Base-by-base conservation (phyloP, 2,888 invertebrate genomes). In the Ditula angustiorana region DNA sequence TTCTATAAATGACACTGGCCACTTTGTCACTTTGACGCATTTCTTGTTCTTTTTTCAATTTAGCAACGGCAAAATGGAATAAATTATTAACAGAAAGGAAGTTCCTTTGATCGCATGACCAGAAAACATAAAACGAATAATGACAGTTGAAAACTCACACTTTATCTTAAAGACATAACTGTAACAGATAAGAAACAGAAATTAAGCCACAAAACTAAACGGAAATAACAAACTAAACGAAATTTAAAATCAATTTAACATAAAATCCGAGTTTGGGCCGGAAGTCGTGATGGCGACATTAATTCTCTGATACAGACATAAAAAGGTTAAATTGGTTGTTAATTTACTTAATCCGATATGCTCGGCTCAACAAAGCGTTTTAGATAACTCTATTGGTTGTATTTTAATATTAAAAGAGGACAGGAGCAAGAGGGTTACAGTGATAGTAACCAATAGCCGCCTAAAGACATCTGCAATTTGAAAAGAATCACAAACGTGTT, bases 291-390 rank as follows among this genome's bases (percentile, higher is more conserved):
- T 49, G 50, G 41, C 28, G 19, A 44, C 52, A 19, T 55, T 41
- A 35, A 23, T 28, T 26, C 35, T 52, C 58, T 33, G 57, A 58
- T 63, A 58, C 50, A 58, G 50, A 57, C 44, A 46, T 63, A 52
- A 63, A 63, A 58, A 57, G 44, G 50, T 50, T 44, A 23, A 35
- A 37, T 16, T 4, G 47, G 28, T 16, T 33, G 57, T 63, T 57
- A 33, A 57, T 63, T 44, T 24, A 23, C 7, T 16, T 50, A 61
- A 61, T 53, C 61, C 53, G n/a, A 26, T 53, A 24, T 33, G n/a
- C 52, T 53, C 37, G 21, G 16, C 21, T 53, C 21, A 41, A 33
- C 19, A 44, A 28, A 37, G 10, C 16, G 49, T 55, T 61, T 61
- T 13, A 55, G 28, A 50, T 62, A 49, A 41, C 0, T 16, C n/a